Evolutionary conservation across 2,888 invertebrate species (phyloP).

Genomic region (Callimorpha dominula): DNA sequence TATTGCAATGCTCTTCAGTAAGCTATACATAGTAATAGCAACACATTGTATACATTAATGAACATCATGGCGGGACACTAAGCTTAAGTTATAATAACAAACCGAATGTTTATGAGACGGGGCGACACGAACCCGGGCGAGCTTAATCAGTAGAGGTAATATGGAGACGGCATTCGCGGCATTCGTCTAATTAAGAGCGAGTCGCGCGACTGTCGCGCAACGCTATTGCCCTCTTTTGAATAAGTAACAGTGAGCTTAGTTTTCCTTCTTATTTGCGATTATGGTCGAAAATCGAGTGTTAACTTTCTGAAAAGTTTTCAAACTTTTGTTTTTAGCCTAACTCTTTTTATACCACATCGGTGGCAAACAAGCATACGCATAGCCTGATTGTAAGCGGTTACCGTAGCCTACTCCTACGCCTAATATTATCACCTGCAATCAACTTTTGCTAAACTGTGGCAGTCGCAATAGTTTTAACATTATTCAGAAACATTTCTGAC

Average conservation of each 20-base stretch:
- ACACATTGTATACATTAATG: too few relatives aligned
- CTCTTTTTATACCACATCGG: too few relatives aligned
- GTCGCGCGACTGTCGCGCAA: slow-evolving; percentile 12
- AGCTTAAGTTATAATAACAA: slow-evolving; percentile 1
- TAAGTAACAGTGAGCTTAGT: background rate
- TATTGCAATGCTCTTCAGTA: too few relatives aligned
- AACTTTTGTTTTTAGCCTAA: too few relatives aligned
- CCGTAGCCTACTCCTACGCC: too few relatives aligned
- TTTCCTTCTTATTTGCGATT: background rate
- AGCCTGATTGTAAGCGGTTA: too few relatives aligned
- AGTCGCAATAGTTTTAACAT: too few relatives aligned
- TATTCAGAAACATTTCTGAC: background rate
- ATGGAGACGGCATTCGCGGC: slow-evolving; percentile 5
- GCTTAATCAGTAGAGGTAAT: slow-evolving; percentile 17
- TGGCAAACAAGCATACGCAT: too few relatives aligned
- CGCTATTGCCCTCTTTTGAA: background rate
- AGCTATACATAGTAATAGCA: too few relatives aligned
- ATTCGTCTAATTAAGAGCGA: slow-evolving; percentile 17
- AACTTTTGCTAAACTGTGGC: too few relatives aligned
- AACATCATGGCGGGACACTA: background rate
- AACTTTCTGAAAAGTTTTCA: too few relatives aligned
- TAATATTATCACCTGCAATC: too few relatives aligned
- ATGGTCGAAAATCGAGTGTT: background rate
- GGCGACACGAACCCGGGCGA: slow-evolving; percentile 1
- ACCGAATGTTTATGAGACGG: background rate